phyloP scores from a whole-genome alignment of 2,797 vertebrate genomes.

The Aplochiton taeniatus region DNA sequence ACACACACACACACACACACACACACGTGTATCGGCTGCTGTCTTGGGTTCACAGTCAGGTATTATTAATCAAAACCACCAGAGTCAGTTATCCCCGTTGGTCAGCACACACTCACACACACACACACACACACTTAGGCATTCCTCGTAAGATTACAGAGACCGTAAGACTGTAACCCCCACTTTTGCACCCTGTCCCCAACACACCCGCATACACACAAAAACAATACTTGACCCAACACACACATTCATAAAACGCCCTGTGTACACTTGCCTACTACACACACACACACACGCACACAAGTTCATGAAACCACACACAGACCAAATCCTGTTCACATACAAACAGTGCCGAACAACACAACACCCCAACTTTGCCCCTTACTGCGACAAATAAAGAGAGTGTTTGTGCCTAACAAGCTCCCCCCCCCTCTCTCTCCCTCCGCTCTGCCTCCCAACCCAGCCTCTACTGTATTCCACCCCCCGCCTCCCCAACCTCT shows the following conservation, averaged over 20 bases:
- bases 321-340: not conserved
- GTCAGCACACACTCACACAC: no score
- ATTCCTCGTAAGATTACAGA: not conserved
- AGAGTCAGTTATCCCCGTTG: no score
- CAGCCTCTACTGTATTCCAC: conserved; percentile 3
- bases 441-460: conserved; percentile 10
- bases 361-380: conserved; percentile 12
- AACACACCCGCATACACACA: no score
- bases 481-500: conserved; percentile 13
- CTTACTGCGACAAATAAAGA: conserved; percentile 14
- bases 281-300: not conserved
- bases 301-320: not conserved
- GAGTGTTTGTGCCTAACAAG: not conserved
- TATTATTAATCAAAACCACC: no score
- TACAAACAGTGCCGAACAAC: no score
- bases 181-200: no score
- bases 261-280: not conserved
- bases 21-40: no score
- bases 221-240: no score
- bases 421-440: conserved; percentile 13
- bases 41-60: no score
- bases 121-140: not conserved
- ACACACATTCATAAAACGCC: no score
- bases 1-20: not conserved
- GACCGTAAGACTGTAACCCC: not conserved